Conservation (phyloP, 2,797 vertebrate species). For the Garrulus glandarius region DNA sequence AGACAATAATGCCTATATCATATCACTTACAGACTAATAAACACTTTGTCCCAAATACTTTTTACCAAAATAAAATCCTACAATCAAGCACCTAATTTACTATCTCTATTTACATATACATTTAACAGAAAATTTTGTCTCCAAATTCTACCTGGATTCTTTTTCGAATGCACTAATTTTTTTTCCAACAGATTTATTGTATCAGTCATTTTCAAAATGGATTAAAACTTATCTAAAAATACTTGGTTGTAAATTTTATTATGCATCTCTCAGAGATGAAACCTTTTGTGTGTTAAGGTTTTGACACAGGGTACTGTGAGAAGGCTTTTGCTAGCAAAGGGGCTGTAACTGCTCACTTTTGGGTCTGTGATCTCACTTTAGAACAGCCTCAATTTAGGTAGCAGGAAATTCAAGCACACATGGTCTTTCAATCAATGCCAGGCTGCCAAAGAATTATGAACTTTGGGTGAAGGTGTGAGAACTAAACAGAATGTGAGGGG, state of each 20-base stretch:
- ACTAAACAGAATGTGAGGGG: accelerated
- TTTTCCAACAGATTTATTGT: not conserved
- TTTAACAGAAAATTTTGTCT: not conserved
- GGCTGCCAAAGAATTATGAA: accelerated
- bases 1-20: not conserved
- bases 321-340: not conserved
- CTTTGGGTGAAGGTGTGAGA: not conserved
- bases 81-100: not conserved
- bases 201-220: not conserved
- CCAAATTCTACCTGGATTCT: not conserved
- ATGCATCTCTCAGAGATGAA: not conserved
- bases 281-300: not conserved
- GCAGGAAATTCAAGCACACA: not conserved
- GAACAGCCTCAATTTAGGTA: not conserved
- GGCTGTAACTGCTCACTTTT: not conserved
- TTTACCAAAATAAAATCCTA: not conserved
- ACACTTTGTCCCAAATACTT: not conserved
- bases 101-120: not conserved
- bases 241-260: not conserved
- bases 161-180: not conserved
- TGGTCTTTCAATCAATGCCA: not conserved
- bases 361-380: not conserved
- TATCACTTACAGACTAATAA: not conserved
- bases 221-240: not conserved
- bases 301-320: not conserved